These are phyloP conservation scores for Staurois parvus DNA, from an alignment of 2,797 vertebrate species.

Conservation along the genomic window DNA sequence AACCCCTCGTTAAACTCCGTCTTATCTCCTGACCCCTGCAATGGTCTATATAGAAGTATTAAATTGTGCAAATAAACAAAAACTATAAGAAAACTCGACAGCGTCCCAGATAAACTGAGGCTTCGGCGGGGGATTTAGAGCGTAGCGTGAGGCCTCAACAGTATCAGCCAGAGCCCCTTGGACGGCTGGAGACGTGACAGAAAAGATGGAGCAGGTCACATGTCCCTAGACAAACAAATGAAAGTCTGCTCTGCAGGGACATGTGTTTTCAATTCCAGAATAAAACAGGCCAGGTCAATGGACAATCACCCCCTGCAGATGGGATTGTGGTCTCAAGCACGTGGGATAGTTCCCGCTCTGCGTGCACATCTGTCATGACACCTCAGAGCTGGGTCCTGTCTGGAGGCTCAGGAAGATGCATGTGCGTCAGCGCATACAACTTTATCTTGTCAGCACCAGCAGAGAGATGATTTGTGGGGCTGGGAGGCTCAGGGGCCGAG, in stretches of 20 bases:
- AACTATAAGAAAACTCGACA: not conserved
- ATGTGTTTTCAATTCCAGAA: constrained; percentile 65
- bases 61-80: not conserved
- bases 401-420: constrained; percentile 55
- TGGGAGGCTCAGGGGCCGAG: constrained; percentile 52
- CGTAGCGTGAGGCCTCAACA: not conserved
- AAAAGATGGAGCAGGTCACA: constrained; percentile 64
- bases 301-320: constrained; percentile 61
- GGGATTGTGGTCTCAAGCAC: constrained; percentile 59
- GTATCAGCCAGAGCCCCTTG: not conserved
- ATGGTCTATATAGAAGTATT: not conserved
- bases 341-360: constrained; percentile 63
- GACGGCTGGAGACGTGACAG: constrained; percentile 55
- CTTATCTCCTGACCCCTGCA: not conserved
- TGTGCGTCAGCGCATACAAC: constrained; percentile 51
- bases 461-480: constrained; percentile 48
- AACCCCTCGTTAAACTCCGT: not conserved
- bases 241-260: constrained; percentile 65
- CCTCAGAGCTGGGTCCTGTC: constrained; percentile 43
- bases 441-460: constrained; percentile 58
- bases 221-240: constrained; percentile 66
- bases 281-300: constrained; percentile 60
- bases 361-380: constrained; percentile 52
- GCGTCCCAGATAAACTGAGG: not conserved
- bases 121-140: not conserved